Percentiles rank a stretch among this genome's conserved stretches.
These are phyloP conservation scores for Thereuonema tuberculata DNA, from an alignment of 1,140 invertebrate genomes.

Conservation along the genomic window DNA sequence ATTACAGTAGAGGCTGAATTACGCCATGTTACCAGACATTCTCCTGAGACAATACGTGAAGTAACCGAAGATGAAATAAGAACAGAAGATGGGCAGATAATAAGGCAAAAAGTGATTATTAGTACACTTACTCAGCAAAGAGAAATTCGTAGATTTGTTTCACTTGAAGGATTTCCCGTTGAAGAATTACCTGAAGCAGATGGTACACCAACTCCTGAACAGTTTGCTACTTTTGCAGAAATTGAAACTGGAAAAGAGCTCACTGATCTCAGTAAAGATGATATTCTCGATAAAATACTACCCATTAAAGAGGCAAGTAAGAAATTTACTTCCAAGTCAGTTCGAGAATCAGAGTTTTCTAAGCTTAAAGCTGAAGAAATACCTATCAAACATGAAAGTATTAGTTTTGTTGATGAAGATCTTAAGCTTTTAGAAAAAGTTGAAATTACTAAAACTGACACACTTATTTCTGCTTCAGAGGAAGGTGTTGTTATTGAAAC, in stretches of 20 bases:
- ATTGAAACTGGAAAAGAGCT: not conserved
- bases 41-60: not conserved
- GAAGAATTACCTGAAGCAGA: not conserved
- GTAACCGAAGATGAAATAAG: not conserved
- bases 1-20: conserved; percentile 1
- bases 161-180: not conserved
- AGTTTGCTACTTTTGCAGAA: not conserved
- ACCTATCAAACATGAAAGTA: not conserved
- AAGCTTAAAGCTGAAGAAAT: not conserved
- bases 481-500: not conserved
- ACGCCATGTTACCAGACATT: not conserved
- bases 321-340: not conserved
- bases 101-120: conserved; percentile 1
- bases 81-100: not conserved
- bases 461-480: not conserved
- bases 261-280: too few relatives aligned
- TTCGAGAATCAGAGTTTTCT: not conserved
- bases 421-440: too few relatives aligned
- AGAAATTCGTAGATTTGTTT: conserved; percentile 3
- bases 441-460: not conserved
- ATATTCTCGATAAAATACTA: too few relatives aligned
- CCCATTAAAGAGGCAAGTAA: too few relatives aligned
- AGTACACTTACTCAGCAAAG: not conserved
- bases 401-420: too few relatives aligned
- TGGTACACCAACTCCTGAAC: not conserved